Conservation (phyloP, 2,797 vertebrate genomes). For the Etheostoma perlongum region DNA sequence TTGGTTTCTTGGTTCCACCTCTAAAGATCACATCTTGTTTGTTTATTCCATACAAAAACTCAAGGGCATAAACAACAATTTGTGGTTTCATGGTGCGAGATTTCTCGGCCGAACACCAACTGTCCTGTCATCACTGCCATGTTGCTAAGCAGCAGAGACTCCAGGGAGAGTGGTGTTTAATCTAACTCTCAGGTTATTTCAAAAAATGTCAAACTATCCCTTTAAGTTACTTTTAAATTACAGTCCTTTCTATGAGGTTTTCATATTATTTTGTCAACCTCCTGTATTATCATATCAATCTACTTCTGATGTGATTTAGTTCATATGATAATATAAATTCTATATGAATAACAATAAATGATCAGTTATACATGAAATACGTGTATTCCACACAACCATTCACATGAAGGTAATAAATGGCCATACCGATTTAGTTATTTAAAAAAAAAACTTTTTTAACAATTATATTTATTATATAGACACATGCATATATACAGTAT, state of each 20-base stretch:
- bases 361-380: background rate
- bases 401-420: background rate
- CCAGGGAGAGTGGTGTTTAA: background rate
- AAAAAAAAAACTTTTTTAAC: background rate
- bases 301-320: background rate
- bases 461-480: background rate
- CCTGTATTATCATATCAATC: background rate
- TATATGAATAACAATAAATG: background rate
- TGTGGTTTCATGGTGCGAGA: background rate
- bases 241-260: background rate
- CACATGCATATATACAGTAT: background rate
- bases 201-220: background rate
- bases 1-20: background rate
- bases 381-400: background rate
- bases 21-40: background rate
- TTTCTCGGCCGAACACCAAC: background rate
- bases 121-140: background rate
- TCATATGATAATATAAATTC: too few species aligned
- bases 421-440: background rate
- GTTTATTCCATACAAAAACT: background rate
- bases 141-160: background rate
- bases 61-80: background rate
- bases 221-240: background rate
- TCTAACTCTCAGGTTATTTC: background rate
- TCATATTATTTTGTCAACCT: background rate